These are phyloP conservation scores for Graptemys geographica DNA, from an alignment of 2,797 vertebrate species.

Conservation along the genomic window DNA sequence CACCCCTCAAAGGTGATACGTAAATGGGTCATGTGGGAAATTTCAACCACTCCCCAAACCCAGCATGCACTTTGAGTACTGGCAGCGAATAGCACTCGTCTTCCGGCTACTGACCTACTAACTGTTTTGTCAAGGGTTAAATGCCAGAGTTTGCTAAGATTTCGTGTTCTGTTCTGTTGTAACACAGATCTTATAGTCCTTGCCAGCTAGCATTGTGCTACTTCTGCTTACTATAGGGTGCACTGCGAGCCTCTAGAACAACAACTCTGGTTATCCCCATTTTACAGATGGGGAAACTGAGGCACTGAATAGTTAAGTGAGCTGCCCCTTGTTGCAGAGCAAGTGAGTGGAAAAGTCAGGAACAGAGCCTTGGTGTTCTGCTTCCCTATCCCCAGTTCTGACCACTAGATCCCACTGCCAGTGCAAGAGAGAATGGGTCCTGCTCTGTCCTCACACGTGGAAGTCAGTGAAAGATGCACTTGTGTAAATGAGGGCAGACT, in stretches of 20 bases:
- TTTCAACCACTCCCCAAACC: background rate
- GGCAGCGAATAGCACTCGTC: background rate
- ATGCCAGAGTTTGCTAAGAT: background rate
- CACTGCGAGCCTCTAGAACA: background rate
- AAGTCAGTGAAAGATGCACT: background rate
- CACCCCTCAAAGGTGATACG: background rate
- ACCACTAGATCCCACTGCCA: background rate
- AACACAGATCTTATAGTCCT: background rate
- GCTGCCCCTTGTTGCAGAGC: rapidly evolving
- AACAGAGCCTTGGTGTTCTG: rapidly evolving
- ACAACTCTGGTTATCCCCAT: background rate
- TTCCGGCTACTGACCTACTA: background rate
- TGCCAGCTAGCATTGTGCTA: background rate
- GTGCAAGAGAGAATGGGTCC: background rate
- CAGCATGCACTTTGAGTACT: background rate
- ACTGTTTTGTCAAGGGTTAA: background rate
- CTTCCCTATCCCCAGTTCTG: background rate
- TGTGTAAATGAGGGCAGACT: background rate
- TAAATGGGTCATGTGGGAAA: background rate
- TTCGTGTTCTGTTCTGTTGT: background rate
- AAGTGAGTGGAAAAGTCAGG: background rate
- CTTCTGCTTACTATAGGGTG: background rate
- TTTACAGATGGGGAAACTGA: background rate
- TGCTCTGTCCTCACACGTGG: background rate
- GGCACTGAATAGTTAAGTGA: background rate